Evolutionary conservation across 2,888 invertebrate genomes (phyloP).

Genomic region (Azorinus chamasolen): DNA sequence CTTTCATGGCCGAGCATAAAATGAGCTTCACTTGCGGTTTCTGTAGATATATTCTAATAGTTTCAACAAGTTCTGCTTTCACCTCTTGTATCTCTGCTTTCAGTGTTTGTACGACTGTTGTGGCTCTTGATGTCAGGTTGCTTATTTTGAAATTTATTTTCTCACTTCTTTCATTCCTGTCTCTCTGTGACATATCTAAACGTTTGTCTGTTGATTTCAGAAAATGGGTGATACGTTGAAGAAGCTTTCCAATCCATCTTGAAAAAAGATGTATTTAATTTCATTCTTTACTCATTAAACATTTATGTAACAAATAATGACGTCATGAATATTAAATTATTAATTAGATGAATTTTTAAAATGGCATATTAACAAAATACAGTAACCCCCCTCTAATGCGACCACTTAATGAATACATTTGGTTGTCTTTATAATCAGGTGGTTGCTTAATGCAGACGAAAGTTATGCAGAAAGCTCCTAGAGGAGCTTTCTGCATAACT

Average conservation of each 20-base stretch:
- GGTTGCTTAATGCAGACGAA: too few species aligned
- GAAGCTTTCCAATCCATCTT: conserved; percentile 78
- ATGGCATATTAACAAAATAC: too few species aligned
- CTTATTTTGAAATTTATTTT: conserved; percentile 53
- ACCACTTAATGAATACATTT: too few species aligned
- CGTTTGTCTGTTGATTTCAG: conserved; percentile 70
- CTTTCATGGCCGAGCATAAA: conserved; percentile 58
- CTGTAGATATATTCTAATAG: conserved; percentile 43
- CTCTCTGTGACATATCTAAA: conserved; percentile 66
- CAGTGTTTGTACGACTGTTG: conserved; percentile 52
- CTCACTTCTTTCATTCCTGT: conserved; percentile 58
- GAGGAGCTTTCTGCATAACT: too few species aligned
- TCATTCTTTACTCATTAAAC: too few species aligned
- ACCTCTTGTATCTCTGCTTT: conserved; percentile 47
- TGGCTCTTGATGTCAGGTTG: conserved; percentile 55
- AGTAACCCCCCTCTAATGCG: too few species aligned
- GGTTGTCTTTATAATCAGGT: too few species aligned
- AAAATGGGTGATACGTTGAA: conserved; percentile 68
- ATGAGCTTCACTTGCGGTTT: conserved; percentile 45
- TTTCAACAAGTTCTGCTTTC: conserved; percentile 45
- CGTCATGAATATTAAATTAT: too few species aligned
- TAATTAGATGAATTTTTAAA: too few species aligned
- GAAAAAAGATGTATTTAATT: not conserved
- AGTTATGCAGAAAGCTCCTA: too few species aligned
- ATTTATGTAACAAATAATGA: too few species aligned